Evolutionary conservation across 2,888 invertebrate genomes (phyloP).

Genomic region (Idaea biselata): DNA sequence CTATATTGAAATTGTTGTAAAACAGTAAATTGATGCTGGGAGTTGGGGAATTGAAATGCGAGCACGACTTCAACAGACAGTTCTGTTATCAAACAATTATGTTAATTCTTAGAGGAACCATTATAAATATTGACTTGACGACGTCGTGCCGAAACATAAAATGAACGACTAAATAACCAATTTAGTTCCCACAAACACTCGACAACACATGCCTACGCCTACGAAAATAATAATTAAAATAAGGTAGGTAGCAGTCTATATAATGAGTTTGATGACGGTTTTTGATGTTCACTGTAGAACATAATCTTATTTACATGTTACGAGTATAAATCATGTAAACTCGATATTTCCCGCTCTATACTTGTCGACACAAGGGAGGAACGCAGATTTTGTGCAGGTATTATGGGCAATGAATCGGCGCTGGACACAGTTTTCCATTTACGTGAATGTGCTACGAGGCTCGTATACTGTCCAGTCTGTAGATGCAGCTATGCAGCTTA

Average conservation of each 20-base stretch:
- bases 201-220: conserved; percentile 1
- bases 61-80: not conserved
- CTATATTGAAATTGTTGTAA: not conserved
- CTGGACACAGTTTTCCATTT: too few relatives aligned
- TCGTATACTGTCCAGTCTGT: too few relatives aligned
- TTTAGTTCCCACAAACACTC: conserved; percentile 15
- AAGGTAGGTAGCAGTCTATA: not conserved
- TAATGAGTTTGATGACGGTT: not conserved
- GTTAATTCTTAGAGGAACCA: not conserved
- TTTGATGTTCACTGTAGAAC: not conserved
- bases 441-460: too few relatives aligned
- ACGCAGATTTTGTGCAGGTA: not conserved
- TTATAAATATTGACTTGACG: not conserved
- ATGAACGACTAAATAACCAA: conserved; percentile 22
- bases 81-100: not conserved
- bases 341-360: not conserved
- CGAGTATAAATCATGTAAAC: not conserved
- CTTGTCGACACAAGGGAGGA: not conserved
- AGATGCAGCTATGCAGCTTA: too few relatives aligned
- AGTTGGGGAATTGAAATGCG: not conserved
- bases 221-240: conserved; percentile 1
- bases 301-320: not conserved
- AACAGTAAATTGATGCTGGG: not conserved
- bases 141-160: conserved; percentile 21
- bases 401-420: too few relatives aligned